Conservation (phyloP, 2,888 invertebrate species). For the Epistrophe eligans region DNA sequence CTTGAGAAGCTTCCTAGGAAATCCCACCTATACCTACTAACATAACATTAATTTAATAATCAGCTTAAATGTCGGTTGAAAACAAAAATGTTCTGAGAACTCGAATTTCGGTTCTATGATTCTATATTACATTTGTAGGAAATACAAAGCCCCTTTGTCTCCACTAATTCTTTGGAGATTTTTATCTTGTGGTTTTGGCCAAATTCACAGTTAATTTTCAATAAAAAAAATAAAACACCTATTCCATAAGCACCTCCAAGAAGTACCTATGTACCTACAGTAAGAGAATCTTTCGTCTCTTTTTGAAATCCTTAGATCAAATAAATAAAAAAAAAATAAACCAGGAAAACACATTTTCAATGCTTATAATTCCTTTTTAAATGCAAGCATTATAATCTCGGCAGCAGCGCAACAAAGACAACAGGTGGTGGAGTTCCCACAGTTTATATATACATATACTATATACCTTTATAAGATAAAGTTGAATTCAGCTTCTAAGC, state of each 20-base stretch:
- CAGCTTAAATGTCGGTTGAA: background rate
- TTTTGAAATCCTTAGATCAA: conserved; percentile 56
- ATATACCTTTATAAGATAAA: conserved; percentile 48
- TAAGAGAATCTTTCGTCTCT: conserved; percentile 25
- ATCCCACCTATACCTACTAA: too few relatives aligned
- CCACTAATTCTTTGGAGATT: background rate
- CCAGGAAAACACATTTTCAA: conserved; percentile 64
- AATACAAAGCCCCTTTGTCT: conserved; percentile 5
- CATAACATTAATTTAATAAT: background rate
- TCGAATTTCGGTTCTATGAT: background rate
- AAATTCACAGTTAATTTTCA: conserved; percentile 26
- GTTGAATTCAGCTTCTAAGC: conserved; percentile 55
- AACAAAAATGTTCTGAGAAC: background rate
- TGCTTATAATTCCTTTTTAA: conserved; percentile 76
- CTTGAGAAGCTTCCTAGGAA: too few relatives aligned
- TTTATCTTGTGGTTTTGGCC: conserved; percentile 6
- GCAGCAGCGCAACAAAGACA: conserved; percentile 74
- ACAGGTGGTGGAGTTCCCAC: conserved; percentile 74
- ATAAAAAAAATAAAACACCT: conserved; percentile 26
- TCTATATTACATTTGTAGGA: background rate
- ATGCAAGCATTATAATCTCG: conserved; percentile 75
- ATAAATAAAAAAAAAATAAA: conserved; percentile 25
- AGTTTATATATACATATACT: conserved; percentile 10
- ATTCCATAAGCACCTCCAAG: conserved; percentile 2
- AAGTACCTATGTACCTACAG: background rate